Conservation (phyloP, 1,140 invertebrate species). For the Periplaneta americana region DNA sequence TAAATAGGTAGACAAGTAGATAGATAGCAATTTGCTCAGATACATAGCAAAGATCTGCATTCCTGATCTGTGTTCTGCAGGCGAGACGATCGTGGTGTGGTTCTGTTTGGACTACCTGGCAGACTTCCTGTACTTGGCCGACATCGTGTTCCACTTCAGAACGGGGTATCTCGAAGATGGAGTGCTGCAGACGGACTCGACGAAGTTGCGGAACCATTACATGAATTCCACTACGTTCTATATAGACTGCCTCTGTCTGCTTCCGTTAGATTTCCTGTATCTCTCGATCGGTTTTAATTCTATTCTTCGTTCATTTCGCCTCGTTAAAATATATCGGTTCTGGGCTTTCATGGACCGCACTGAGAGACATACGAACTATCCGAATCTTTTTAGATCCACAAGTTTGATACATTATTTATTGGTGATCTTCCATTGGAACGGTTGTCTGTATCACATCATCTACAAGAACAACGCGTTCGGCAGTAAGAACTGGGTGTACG, state of each 20-base stretch:
- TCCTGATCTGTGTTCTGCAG: slow-evolving; percentile 41
- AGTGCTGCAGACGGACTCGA: slow-evolving; percentile 91
- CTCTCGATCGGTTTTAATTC: slow-evolving; percentile 97
- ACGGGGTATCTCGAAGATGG: slow-evolving; percentile 95
- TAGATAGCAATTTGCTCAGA: background rate
- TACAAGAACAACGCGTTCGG: slow-evolving; percentile 92
- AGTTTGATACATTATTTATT: slow-evolving; percentile 89
- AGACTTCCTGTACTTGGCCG: slow-evolving; percentile 92
- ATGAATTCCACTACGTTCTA: slow-evolving; percentile 99
- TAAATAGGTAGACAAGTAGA: too few relatives aligned
- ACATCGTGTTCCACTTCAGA: slow-evolving; percentile 95
- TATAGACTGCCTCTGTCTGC: slow-evolving; percentile 94
- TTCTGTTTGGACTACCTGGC: slow-evolving; percentile 95
- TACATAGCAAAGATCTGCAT: too few relatives aligned
- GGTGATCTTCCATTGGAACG: slow-evolving; percentile 99
- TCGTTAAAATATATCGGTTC: slow-evolving; percentile 97
- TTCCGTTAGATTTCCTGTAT: slow-evolving; percentile 97
- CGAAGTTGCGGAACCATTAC: slow-evolving; percentile 91
- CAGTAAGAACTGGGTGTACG: slow-evolving; percentile 85
- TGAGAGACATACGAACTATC: slow-evolving; percentile 97
- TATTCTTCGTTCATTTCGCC: slow-evolving; percentile 90
- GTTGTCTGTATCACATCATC: slow-evolving; percentile 94
- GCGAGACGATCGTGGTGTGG: slow-evolving; percentile 88
- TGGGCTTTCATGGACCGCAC: slow-evolving; percentile 98
- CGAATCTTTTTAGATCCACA: slow-evolving; percentile 92